phyloP scores from a whole-genome alignment of 2,797 vertebrate species.

The Spea hammondii region DNA sequence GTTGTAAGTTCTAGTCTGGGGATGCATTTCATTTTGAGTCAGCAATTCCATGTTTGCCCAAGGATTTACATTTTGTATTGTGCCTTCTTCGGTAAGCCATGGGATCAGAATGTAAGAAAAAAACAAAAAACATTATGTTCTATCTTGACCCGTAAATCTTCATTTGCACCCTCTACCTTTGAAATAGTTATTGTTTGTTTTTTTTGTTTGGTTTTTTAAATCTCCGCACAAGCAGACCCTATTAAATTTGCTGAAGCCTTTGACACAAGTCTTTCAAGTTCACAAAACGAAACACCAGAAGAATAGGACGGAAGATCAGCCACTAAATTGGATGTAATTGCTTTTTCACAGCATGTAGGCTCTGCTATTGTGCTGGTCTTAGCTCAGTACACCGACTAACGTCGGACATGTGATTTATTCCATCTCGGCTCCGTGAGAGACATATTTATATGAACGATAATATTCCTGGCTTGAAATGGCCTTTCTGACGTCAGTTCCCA shows the following conservation, averaged over 20 bases:
- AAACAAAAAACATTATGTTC: too few species aligned
- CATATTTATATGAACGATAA: constrained; percentile 61
- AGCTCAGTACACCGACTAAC: constrained; percentile 23
- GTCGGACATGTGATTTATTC: constrained; percentile 32
- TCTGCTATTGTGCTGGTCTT: constrained; percentile 36
- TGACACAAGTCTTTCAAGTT: constrained; percentile 14
- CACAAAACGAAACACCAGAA: constrained; percentile 5
- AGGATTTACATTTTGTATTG: too few species aligned
- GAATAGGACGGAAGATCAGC: constrained; percentile 4
- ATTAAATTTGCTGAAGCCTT: constrained; percentile 24
- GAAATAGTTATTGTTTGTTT: neutral
- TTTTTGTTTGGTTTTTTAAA: neutral
- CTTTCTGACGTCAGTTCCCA: constrained; percentile 58
- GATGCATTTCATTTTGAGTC: too few species aligned
- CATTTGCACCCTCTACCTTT: too few species aligned
- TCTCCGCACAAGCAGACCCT: neutral
- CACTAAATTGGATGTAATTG: constrained; percentile 40
- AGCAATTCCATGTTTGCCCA: too few species aligned
- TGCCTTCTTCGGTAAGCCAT: too few species aligned
- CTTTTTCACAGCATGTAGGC: constrained; percentile 32
- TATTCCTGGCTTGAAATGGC: constrained; percentile 61
- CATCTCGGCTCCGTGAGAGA: constrained; percentile 54
- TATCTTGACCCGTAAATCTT: too few species aligned
- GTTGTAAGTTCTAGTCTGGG: too few species aligned
- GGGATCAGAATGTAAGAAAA: too few species aligned